Evolutionary conservation across 2,797 vertebrate species (phyloP).

Genomic region (Coracias cyanogaster): DNA sequence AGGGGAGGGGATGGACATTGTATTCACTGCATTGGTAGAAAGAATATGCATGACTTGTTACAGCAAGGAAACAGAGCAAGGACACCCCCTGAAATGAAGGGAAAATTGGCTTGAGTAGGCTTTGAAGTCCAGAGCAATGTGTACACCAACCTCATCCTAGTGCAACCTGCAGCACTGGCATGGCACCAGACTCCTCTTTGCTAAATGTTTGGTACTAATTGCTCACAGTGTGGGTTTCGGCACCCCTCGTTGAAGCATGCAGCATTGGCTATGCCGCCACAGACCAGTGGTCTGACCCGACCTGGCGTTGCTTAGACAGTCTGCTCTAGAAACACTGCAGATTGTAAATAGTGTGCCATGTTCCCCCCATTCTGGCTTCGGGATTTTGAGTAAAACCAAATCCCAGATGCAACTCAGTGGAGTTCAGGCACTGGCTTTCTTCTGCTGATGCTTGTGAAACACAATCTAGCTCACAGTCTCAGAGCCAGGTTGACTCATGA

Average conservation of each 20-base stretch:
- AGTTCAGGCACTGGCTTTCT: background rate
- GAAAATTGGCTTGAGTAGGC: background rate
- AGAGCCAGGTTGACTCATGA: background rate
- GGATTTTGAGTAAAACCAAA: background rate
- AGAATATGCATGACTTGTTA: background rate
- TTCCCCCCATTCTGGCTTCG: background rate
- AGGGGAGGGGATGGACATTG: background rate
- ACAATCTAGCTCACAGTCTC: background rate
- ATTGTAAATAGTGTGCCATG: background rate
- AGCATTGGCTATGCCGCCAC: rapidly evolving
- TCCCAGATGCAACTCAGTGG: background rate
- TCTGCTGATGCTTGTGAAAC: background rate
- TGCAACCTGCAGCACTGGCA: background rate
- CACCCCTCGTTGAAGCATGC: background rate
- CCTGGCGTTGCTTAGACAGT: background rate
- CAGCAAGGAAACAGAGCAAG: background rate
- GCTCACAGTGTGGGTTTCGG: background rate
- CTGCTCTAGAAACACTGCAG: background rate
- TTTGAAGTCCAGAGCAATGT: background rate
- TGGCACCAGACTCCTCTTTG: background rate
- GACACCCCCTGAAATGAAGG: background rate
- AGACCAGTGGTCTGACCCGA: background rate
- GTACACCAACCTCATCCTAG: background rate
- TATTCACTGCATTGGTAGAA: rapidly evolving
- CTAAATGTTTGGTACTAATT: background rate